Conservation (phyloP, 2,113 vertebrate species). For the Stegastes partitus region DNA sequence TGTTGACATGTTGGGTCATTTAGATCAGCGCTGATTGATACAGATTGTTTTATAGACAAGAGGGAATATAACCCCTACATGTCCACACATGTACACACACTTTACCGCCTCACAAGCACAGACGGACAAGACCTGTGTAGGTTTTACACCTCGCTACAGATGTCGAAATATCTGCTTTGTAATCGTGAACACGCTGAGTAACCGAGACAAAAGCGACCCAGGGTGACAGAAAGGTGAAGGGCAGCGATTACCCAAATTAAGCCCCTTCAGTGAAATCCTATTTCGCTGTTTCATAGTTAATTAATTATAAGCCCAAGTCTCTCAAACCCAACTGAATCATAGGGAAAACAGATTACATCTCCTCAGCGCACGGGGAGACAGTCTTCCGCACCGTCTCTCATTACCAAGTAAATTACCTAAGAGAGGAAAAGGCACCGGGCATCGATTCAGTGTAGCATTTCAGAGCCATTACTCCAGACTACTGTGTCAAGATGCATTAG, state of each 20-base stretch:
- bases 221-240: conserved; percentile 19
- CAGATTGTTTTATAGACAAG: conserved; percentile 71
- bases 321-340: conserved; percentile 59
- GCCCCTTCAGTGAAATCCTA: conserved; percentile 61
- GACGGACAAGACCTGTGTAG: neutral
- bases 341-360: conserved; percentile 75
- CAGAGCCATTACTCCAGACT: conserved; percentile 77
- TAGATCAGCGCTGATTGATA: conserved; percentile 76
- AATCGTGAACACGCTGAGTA: conserved; percentile 41
- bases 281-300: conserved; percentile 70
- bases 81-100: conserved; percentile 38
- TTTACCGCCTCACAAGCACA: neutral
- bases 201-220: neutral
- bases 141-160: conserved; percentile 25
- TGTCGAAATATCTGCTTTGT: conserved; percentile 23
- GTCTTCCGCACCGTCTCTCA: conserved; percentile 72
- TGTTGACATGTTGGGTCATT: conserved; percentile 76
- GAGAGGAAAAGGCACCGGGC: conserved; percentile 76
- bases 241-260: conserved; percentile 62
- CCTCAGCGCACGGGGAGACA: conserved; percentile 47
- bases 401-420: conserved; percentile 81
- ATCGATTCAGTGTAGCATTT: conserved; percentile 80
- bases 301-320: conserved; percentile 73
- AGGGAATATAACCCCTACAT: conserved; percentile 18
- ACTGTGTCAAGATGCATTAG: conserved; percentile 74